Base-by-base conservation (phyloP, 1,140 invertebrate genomes). In the Brevipalpus yothersi region DNA sequence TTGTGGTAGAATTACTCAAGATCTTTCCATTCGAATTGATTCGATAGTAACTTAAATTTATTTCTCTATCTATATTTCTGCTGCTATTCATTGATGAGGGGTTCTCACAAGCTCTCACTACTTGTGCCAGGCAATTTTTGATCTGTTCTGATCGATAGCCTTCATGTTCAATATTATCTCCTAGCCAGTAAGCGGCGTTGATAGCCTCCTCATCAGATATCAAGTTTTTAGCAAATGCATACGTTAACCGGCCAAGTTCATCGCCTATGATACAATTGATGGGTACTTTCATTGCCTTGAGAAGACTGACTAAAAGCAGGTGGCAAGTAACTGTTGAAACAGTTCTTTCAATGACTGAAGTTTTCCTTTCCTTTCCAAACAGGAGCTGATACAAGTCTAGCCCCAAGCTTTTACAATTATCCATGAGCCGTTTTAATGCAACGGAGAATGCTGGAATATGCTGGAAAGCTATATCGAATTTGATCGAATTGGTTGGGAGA, bases 71-170 rank as follows among this genome's bases (percentile, higher is more conserved):
- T 2, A 45, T 45, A 45, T 45, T 12, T 3, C 8, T 12, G n/a
- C n/a, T 3, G 8, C 2, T 3, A 12, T 45, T 45, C 8, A 8
- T 15, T 45, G 31, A 2, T 31, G 31, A 31, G 31, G n/a, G n/a
- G n/a, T 31, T 31, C 31, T 31, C 31, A 5, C 2, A 1, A 45
- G 3, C n/a, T 12, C 12, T 45, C 8, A 2, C n/a, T 45, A 3
- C 12, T 45, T 45, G 12, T 12, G 63, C 95, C 86, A 66, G 82
- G 83, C 2, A 31, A 31, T 31, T 31, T 5, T 31, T 31, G 31
- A 31, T 31, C 31, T 31, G 31, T 5, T 31, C 31, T 3, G 31
- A 5, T 3, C 2, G 31, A 31, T 5, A 31, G 5, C 5, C 31
- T 31, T 5, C 31, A 31, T 31, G 31, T 5, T 31, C 31, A 31